Conservation (phyloP, 2,888 invertebrate species). For the Resseliella maxima region DNA sequence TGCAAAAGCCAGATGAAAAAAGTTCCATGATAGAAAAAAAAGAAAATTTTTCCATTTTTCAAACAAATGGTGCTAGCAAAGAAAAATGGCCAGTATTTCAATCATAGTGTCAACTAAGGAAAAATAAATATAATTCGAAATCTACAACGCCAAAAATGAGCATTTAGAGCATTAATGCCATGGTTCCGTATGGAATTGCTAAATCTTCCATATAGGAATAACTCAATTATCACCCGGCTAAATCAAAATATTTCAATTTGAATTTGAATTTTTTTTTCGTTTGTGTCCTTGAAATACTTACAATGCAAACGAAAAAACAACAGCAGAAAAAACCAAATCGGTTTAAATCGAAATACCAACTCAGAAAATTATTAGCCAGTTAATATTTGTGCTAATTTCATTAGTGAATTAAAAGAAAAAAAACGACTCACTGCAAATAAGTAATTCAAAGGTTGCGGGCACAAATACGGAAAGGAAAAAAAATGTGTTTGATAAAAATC, state of each 20-base stretch:
- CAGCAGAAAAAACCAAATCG: neutral
- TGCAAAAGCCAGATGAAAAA: too few relatives aligned
- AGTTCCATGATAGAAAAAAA: too few relatives aligned
- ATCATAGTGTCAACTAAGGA: too few relatives aligned
- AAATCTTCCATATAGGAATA: slow-evolving; percentile 1
- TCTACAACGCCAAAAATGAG: too few relatives aligned
- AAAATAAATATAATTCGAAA: too few relatives aligned
- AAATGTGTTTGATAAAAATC: neutral
- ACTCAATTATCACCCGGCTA: neutral
- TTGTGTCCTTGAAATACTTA: slow-evolving; percentile 3
- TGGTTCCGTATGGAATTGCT: neutral
- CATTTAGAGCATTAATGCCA: neutral
- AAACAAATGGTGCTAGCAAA: too few relatives aligned
- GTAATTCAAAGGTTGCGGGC: neutral
- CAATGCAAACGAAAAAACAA: neutral
- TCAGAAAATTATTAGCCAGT: neutral
- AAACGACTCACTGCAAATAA: neutral
- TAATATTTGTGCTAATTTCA: slow-evolving; percentile 22
- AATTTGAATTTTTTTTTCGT: neutral
- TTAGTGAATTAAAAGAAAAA: neutral
- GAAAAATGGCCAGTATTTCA: too few relatives aligned
- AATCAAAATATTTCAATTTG: neutral
- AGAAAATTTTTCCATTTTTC: too few relatives aligned
- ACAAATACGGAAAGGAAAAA: neutral
- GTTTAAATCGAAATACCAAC: neutral